These are phyloP conservation scores for Amphiprion ocellaris DNA, from an alignment of 2,113 vertebrate species.

Conservation along the genomic window DNA sequence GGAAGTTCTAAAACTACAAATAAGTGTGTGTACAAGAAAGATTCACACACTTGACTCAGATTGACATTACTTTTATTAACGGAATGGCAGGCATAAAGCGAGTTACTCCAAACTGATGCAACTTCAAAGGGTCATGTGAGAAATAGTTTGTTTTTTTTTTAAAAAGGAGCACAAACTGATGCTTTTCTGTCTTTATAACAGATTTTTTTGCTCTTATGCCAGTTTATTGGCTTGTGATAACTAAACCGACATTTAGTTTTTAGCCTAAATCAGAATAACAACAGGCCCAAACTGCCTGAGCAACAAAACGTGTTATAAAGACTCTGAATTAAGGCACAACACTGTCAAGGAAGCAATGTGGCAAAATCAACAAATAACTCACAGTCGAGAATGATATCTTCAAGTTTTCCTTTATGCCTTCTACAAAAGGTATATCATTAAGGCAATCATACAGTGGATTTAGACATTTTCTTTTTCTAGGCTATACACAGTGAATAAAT, in stretches of 20 bases:
- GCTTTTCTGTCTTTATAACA: not conserved
- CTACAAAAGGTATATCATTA: slow-evolving; percentile 94
- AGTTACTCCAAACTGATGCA: slow-evolving; percentile 4
- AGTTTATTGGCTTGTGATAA: not conserved
- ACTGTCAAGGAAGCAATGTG: not conserved
- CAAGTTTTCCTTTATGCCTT: slow-evolving; percentile 90
- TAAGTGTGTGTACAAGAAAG: slow-evolving; percentile 7
- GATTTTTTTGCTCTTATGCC: not conserved
- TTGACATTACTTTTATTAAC: not conserved
- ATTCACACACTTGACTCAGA: not conserved
- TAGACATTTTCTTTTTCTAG: slow-evolving; percentile 89
- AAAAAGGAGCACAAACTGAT: not conserved
- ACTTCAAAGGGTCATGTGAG: not conserved
- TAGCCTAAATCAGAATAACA: not conserved
- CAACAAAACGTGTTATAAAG: slow-evolving; percentile 1
- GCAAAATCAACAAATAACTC: slow-evolving; percentile 83
- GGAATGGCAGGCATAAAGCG: not conserved
- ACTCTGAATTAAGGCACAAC: slow-evolving; percentile 13
- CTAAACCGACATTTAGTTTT: not conserved
- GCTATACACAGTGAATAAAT: slow-evolving; percentile 90
- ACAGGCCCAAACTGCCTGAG: not conserved
- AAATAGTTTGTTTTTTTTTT: not conserved
- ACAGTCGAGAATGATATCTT: slow-evolving; percentile 84
- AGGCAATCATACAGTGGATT: slow-evolving; percentile 93
- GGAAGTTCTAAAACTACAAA: not conserved